Conservation (phyloP, 2,888 invertebrate species). For the Neria commutata region DNA sequence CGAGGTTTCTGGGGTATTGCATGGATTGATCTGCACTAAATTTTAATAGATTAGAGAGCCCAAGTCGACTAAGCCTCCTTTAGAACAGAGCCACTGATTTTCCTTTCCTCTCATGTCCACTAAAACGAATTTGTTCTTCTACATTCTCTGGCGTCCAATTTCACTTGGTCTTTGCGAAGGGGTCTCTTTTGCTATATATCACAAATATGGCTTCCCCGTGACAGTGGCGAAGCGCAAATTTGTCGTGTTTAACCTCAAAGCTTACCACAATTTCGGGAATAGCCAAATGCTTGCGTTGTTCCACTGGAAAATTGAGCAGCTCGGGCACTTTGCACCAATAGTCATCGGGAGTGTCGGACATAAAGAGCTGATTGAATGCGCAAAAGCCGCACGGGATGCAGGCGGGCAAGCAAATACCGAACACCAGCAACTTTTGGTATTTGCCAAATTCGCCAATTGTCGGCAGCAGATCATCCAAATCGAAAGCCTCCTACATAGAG, state of each 20-base stretch:
- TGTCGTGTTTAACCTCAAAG: background rate
- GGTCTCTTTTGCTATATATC: background rate
- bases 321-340: constrained; percentile 85
- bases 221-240: too few species aligned
- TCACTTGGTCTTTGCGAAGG: background rate
- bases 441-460: constrained; percentile 88
- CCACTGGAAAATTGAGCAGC: constrained; percentile 65
- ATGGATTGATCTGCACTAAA: too few species aligned
- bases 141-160: too few species aligned
- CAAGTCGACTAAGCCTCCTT: too few species aligned
- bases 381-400: constrained; percentile 91
- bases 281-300: constrained; percentile 68
- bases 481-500: constrained; percentile 63
- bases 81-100: too few species aligned
- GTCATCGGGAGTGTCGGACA: constrained; percentile 84
- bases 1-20: too few species aligned
- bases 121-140: too few species aligned
- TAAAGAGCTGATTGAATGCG: constrained; percentile 92
- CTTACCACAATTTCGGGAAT: constrained; percentile 68
- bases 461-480: constrained; percentile 83
- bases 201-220: background rate
- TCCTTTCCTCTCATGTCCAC: too few species aligned
- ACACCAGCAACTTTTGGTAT: constrained; percentile 84
- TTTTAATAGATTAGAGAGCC: too few species aligned
- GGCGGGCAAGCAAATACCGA: constrained; percentile 86